These are phyloP conservation scores for Hippolais icterina DNA, from an alignment of 2,113 vertebrate species.

Conservation along the genomic window DNA sequence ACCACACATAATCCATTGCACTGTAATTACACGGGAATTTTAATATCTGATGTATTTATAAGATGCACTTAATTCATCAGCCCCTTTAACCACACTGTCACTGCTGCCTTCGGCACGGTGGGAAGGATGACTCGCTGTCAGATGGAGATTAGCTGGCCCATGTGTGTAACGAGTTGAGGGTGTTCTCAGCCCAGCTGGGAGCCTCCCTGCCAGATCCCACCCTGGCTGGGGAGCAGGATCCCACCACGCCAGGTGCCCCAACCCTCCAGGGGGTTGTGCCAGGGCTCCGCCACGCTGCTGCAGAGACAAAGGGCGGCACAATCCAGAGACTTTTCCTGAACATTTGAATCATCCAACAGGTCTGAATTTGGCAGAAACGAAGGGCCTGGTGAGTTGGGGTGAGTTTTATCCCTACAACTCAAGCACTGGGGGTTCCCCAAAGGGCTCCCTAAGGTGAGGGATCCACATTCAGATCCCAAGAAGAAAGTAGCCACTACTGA, in stretches of 20 bases:
- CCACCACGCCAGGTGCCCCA: fast-evolving
- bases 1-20: conserved; percentile 34
- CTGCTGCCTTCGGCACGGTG: neutral
- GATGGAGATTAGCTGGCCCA: conserved; percentile 45
- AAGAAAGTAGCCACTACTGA: neutral
- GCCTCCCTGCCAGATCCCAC: neutral
- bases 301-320: fast-evolving
- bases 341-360: neutral
- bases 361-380: neutral
- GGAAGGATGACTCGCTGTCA: conserved; percentile 51
- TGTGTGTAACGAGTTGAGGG: neutral
- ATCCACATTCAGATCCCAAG: fast-evolving
- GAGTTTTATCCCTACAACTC: neutral
- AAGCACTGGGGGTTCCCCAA: neutral
- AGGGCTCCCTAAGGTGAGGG: neutral
- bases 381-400: neutral
- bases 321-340: neutral
- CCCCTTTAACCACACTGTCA: conserved; percentile 27
- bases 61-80: conserved; percentile 59
- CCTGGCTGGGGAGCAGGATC: neutral
- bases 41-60: conserved; percentile 55
- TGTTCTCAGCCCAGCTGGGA: neutral
- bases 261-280: fast-evolving
- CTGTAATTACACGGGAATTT: conserved; percentile 49
- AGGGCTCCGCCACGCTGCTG: neutral